Base-by-base conservation (phyloP, 2,113 vertebrate genomes). In the Larimichthys crocea region DNA sequence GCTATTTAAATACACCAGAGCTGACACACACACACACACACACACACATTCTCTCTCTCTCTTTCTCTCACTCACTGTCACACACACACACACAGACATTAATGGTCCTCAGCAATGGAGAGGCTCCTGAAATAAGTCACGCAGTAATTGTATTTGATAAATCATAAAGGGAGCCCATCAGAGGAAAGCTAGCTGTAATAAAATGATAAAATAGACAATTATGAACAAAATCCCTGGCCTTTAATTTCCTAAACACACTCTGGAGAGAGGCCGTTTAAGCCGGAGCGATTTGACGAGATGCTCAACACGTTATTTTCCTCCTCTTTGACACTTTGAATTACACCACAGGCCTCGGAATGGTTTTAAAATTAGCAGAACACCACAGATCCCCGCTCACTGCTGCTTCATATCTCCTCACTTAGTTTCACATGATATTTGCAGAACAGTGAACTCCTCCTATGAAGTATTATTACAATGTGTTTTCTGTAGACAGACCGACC, bases 171-270 rank as follows among this genome's bases (percentile, higher is more conserved):
- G 78, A 92, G 89, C 78, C 88, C 89, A 93, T 94, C 92, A 91
- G 90, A 89, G 91, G 87, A 91, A 86, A 91, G 89, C 92, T 89
- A 84, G 83, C 92, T 94, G 88, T 94, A 92, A 91, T 90, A 92
- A 94, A 93, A 95, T 93, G 89, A 95, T 93, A 94, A 95, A 95
- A 91, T 80, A 78, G 89, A 92, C 89, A 94, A 92, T 94, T 94
- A 93, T 88, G 86, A 73, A 85, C 86, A 87, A 89, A 92, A 89
- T 86, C 85, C 66, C 46, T 29, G 24, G 74, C 59, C 79, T 74
- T 88, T 90, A 91, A 90, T 92, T 94, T 92, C 80, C 89, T 92
- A 93, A 92, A 92, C 89, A 93, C 85, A 89, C 88, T 93, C 86
- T 42, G 59, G 89, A 92, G 89, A 89, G 90, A 76, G 22, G 60